phyloP scores from a whole-genome alignment of 2,113 vertebrate genomes.

The Isichthys henryi region DNA sequence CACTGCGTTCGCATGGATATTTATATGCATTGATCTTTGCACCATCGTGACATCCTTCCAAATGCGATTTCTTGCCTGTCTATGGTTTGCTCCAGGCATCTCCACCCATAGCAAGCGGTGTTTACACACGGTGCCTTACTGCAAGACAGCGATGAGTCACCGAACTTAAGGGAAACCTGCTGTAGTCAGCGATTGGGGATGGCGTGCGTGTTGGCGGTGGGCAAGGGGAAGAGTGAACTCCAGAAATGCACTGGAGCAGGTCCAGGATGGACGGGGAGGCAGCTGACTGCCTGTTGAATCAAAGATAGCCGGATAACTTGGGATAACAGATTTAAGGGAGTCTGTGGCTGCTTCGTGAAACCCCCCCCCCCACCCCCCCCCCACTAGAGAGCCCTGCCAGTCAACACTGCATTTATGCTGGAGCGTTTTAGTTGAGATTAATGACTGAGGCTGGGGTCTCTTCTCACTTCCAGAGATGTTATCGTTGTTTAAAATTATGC shows the following conservation, averaged over 20 bases:
- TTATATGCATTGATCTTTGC: neutral
- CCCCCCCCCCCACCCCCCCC: too few species aligned
- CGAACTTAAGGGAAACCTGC: neutral
- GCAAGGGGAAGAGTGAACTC: neutral
- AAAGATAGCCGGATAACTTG: neutral
- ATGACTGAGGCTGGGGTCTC: neutral
- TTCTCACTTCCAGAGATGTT: neutral
- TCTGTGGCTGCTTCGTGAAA: neutral
- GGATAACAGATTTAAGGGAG: neutral
- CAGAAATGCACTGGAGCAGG: neutral
- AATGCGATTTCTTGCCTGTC: neutral
- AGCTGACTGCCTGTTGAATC: neutral
- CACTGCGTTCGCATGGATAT: neutral
- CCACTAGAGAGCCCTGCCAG: neutral
- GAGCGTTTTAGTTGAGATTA: neutral
- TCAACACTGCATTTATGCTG: neutral
- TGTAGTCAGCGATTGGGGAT: neutral
- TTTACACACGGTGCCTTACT: neutral
- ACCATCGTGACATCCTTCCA: neutral
- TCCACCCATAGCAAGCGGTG: neutral
- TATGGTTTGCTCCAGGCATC: neutral
- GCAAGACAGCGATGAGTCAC: neutral
- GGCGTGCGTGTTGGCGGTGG: neutral
- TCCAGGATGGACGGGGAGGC: neutral
- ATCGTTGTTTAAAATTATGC: neutral